phyloP scores from a whole-genome alignment of 2,797 vertebrate genomes.

The Catamblyrhynchus diadema region DNA sequence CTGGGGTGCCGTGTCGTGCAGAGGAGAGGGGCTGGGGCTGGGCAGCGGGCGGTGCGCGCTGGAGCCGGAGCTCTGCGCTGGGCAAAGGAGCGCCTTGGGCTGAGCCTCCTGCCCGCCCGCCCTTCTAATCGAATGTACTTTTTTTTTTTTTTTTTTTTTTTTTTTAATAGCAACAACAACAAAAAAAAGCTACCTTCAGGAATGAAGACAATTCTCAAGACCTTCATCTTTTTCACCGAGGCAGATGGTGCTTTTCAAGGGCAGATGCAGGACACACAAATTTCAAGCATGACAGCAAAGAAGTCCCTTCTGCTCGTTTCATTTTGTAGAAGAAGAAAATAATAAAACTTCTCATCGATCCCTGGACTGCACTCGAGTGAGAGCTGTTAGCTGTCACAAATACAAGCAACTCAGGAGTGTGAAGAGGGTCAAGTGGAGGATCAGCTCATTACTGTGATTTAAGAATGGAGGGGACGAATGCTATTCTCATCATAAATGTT shows the following conservation, averaged over 20 bases:
- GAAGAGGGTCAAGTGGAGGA: neutral
- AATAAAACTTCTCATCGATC: neutral
- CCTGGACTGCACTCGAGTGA: neutral
- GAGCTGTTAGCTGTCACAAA: neutral
- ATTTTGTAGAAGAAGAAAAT: neutral
- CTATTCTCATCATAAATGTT: neutral
- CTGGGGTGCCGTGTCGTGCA: neutral
- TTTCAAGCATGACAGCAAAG: neutral
- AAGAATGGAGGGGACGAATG: neutral
- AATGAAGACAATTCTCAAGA: neutral
- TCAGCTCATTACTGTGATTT: neutral
- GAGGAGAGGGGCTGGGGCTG: neutral
- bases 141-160: accelerated
- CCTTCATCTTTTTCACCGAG: neutral
- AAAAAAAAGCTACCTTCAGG: neutral
- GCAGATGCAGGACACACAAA: neutral
- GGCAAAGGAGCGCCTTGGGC: neutral
- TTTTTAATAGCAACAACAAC: neutral
- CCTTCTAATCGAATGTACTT: neutral
- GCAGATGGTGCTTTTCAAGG: neutral
- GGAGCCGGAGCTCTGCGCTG: neutral
- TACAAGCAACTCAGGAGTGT: neutral
- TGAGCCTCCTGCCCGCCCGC: neutral
- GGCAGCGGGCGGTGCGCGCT: neutral
- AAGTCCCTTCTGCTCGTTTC: neutral